Base-by-base conservation (phyloP, 2,797 vertebrate species). In the Acrossocheilus fasciatus region DNA sequence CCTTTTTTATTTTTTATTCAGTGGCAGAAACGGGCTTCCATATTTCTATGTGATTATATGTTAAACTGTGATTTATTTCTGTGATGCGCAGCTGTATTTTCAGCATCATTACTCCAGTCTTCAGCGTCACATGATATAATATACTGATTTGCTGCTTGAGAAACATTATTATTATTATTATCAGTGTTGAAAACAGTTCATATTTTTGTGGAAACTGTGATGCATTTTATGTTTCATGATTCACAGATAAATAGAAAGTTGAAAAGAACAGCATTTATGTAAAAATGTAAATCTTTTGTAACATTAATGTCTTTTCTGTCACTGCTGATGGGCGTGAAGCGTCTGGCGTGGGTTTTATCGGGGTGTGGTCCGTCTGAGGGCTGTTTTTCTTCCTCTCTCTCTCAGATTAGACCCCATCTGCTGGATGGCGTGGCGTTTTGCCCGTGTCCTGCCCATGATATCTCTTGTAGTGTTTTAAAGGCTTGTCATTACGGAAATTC, bases 391-490 rank as follows among this genome's bases (percentile, higher is more conserved):
- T 52, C 34, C 30, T 36, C 79, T 92, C 88, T 92, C 88, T 89
- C 90, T 90, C 92, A 90, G 92, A 93, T 93, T 94, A 95, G 89
- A 89, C 92, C 93, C 94, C 95, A 96, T 96, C 94, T 96, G 95
- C 90, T 92, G 90, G 89, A 91, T 92, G 93, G 90, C 92, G 92
- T 90, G 85, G 82, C 75, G 54, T 54, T 50, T 26, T 83, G 77
- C 70, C 85, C 69, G 30, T 66, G 68, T 85, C 84, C 87, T 45
- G 47, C 82, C 64, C 36, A 50, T 72, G 82, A 80, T 39, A 80
- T 90, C 82, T 83, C 80, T 81, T 70, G 69, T 74, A 82, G 77
- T 45, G 23, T 77, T 92, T 93, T 91, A 93, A 91, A 93, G 90
- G 85, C 89, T 92, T 72, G 90, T 94, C 92, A 92, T 94, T 94